A percentile compares a stretch with the other conserved stretches of the same genome.
These are phyloP conservation scores for Brevimyrus niger DNA, from an alignment of 2,113 vertebrate species.

Conservation along the genomic window DNA sequence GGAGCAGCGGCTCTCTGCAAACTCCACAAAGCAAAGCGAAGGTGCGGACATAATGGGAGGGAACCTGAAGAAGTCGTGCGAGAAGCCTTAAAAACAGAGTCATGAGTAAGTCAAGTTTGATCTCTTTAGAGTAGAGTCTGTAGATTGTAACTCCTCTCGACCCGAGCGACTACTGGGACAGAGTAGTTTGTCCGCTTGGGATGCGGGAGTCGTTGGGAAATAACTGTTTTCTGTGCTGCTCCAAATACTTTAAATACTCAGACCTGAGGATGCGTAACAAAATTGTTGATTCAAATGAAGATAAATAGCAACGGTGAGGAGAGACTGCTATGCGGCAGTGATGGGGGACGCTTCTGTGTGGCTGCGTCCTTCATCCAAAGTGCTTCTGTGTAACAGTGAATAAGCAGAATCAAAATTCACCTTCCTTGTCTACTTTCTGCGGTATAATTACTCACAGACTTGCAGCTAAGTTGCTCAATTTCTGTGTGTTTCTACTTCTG, in stretches of 20 bases:
- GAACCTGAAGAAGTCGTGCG: constrained; percentile 34
- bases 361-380: neutral
- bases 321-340: neutral
- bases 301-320: neutral
- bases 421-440: neutral
- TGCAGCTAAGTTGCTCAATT: neutral
- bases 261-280: neutral
- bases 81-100: constrained; percentile 33
- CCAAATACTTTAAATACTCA: neutral
- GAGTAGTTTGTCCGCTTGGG: neutral
- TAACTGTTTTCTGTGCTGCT: neutral
- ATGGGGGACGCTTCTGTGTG: neutral
- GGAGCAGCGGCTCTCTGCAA: neutral
- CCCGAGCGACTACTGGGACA: neutral
- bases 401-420: neutral
- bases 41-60: constrained; percentile 31
- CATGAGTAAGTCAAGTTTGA: constrained; percentile 46
- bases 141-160: neutral
- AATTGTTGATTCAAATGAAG: neutral
- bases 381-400: neutral
- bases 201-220: neutral
- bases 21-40: neutral
- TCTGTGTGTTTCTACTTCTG: neutral
- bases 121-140: neutral
- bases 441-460: neutral